phyloP scores from a whole-genome alignment of 1,140 invertebrate species.

The Papilio glaucus region DNA sequence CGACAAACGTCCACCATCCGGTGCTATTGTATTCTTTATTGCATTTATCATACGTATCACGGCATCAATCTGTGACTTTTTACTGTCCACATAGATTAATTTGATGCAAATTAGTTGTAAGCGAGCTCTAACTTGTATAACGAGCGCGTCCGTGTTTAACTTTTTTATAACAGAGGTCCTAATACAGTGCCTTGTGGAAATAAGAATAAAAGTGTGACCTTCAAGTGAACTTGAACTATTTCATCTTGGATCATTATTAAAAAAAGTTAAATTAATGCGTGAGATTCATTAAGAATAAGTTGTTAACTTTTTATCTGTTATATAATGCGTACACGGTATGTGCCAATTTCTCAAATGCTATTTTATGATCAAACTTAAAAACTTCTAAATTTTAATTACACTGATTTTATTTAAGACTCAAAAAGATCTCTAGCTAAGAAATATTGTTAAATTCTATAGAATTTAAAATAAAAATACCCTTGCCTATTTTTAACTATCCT shows the following conservation, averaged over 20 bases:
- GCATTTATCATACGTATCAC: slow-evolving; percentile 34
- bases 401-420: no score
- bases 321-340: not conserved
- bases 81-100: not conserved
- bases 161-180: not conserved
- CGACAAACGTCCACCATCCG: slow-evolving; percentile 31
- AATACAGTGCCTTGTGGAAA: slow-evolving; percentile 11
- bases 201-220: slow-evolving; percentile 8
- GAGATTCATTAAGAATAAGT: not conserved
- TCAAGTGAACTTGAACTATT: slow-evolving; percentile 34
- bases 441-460: no score
- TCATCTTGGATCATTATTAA: not conserved
- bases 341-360: not conserved
- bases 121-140: not conserved
- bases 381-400: no score
- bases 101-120: slow-evolving; percentile 31
- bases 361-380: no score
- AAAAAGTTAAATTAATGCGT: not conserved
- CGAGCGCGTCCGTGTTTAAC: not conserved
- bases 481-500: no score
- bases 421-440: no score
- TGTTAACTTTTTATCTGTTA: not conserved
- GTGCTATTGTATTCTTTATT: slow-evolving; percentile 38
- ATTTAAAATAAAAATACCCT: no score
- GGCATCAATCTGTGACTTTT: slow-evolving; percentile 20